Percentiles rank a stretch among this genome's conserved stretches.
Conservation (phyloP, 2,113 vertebrate species). For the Hassar affinis region DNA sequence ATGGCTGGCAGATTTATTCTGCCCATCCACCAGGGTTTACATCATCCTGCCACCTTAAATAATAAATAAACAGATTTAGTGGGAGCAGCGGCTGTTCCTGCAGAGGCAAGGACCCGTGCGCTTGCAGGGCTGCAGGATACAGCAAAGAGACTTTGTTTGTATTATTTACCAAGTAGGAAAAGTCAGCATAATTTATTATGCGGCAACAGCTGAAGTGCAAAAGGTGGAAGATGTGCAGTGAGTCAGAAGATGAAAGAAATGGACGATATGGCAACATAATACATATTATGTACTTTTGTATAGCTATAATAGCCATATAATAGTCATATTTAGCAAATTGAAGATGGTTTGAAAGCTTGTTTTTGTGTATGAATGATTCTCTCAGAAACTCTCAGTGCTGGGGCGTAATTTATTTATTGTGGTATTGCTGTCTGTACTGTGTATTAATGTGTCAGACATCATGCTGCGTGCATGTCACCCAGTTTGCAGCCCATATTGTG, state of each 20-base stretch:
- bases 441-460: conserved; percentile 11
- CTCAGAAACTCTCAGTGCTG: too few species aligned
- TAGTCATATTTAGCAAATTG: neutral
- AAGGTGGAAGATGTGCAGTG: neutral
- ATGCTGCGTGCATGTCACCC: neutral
- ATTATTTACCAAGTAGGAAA: conserved; percentile 4
- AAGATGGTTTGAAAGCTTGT: neutral
- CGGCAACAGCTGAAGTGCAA: conserved; percentile 12
- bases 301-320: neutral
- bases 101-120: neutral
- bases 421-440: neutral
- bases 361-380: too few species aligned
- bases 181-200: conserved; percentile 22
- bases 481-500: neutral
- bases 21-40: conserved; percentile 54
- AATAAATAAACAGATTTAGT: conserved; percentile 59
- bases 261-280: neutral
- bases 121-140: neutral
- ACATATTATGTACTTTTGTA: too few species aligned
- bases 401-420: neutral
- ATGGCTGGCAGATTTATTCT: conserved; percentile 63
- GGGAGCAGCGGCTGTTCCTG: conserved; percentile 40
- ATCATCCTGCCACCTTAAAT: conserved; percentile 56
- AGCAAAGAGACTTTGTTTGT: conserved; percentile 1
- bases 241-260: neutral